Base-by-base conservation (phyloP, 2,797 vertebrate genomes). In the Cynopterus sphinx region DNA sequence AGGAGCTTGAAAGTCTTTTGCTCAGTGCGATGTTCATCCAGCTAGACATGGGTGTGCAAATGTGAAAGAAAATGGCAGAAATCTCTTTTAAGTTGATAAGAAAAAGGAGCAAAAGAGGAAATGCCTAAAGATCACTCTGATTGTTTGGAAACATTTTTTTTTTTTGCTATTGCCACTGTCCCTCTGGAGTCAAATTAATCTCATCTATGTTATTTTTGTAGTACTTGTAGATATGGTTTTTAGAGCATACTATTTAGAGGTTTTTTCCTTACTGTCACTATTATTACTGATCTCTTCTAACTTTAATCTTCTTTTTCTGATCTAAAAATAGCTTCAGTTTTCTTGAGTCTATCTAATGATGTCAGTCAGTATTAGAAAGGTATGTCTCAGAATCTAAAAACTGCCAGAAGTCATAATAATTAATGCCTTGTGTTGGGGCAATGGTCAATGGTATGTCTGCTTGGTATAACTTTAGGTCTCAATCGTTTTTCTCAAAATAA, bases 1-100 rank as follows among this genome's bases (percentile, higher is more conserved):
- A 99, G 97, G 15, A 97, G 90, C 36, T 98, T 98, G 86, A 99
- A 97, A 96, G 99, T 98, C 85, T 98, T 99, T 97, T 99, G 99
- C 85, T 99, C 99, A 0, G 96, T 61, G 36, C 98, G 99, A 55
- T 99, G 99, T 92, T 98, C 97, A 94, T 99, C 99, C 0, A 99
- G 97, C 99, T 99, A 88, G 55, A 81, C 21, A 33, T 9, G 17
- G 24, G 31, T 13, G 5, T 86, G 55, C n/a, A 90, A n/a, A 90
- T 2, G 17, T 49, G 70, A 77, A 65, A 93, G 43, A 73, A 94
- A 82, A 90, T 46, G 49, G 31, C 49, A 65, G 33, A 28, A 28
- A 68, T 88, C 13, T 41, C 43, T 87, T 82, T 53, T 36, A 31
- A 71, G 49, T 39, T 53, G 7, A 65, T 4, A 68, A 4, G 49